These are phyloP conservation scores for Andrena bicolor DNA, from an alignment of 2,888 invertebrate genomes.

Conservation along the genomic window DNA sequence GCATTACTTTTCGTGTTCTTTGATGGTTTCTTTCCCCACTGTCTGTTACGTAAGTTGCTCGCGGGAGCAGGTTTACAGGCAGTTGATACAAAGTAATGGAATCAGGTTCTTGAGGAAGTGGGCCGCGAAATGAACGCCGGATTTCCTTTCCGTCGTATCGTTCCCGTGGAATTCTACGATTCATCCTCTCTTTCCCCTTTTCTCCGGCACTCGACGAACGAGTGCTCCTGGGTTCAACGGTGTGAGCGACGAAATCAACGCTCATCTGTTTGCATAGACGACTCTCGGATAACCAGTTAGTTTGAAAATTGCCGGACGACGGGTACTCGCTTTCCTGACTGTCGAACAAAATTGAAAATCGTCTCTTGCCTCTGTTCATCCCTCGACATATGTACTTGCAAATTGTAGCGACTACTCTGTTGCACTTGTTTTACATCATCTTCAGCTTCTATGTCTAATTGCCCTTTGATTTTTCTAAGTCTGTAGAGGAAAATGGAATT, in stretches of 20 bases:
- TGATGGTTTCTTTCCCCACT: neutral
- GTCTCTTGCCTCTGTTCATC: slow-evolving; percentile 53
- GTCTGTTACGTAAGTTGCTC: slow-evolving; percentile 9
- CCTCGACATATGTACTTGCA: slow-evolving; percentile 15
- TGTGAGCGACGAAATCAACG: slow-evolving; percentile 66
- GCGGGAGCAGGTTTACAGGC: neutral
- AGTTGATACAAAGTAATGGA: slow-evolving; percentile 16
- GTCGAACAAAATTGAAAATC: slow-evolving; percentile 79
- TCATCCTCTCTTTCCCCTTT: slow-evolving; percentile 14
- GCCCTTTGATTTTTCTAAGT: too few species aligned
- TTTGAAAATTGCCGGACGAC: slow-evolving; percentile 75
- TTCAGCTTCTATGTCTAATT: too few species aligned
- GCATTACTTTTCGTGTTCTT: slow-evolving; percentile 27
- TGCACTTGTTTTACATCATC: too few species aligned
- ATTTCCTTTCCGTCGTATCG: slow-evolving; percentile 9
- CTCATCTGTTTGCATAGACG: slow-evolving; percentile 67
- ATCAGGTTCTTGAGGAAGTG: slow-evolving; percentile 23
- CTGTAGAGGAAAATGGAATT: too few species aligned
- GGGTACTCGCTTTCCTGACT: slow-evolving; percentile 52
- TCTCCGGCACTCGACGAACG: slow-evolving; percentile 19
- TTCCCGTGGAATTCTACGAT: slow-evolving; percentile 13
- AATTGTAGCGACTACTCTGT: too few species aligned
- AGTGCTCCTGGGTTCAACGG: slow-evolving; percentile 53
- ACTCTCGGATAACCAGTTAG: slow-evolving; percentile 75
- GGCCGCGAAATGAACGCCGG: slow-evolving; percentile 7